phyloP scores from a whole-genome alignment of 1,140 invertebrate species.

The Procambarus clarkii region DNA sequence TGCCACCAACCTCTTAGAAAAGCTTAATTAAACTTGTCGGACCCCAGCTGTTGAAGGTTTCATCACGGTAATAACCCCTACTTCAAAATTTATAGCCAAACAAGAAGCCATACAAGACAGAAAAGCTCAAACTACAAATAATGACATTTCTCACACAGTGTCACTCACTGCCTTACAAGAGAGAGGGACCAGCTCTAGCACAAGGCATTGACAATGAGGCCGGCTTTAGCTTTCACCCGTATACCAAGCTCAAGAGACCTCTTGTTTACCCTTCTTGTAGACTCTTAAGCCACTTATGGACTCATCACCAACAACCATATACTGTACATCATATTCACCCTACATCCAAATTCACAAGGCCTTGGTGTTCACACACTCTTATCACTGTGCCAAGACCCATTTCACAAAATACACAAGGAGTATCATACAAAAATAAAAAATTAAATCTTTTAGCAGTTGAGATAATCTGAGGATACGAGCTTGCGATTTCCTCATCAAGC shows the following conservation, averaged over 20 bases:
- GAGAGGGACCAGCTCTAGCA: conserved; percentile 63
- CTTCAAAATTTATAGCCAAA: conserved; percentile 40
- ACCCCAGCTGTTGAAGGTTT: conserved; percentile 36
- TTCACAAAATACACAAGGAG: conserved; percentile 52
- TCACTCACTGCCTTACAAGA: conserved; percentile 67
- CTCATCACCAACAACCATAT: conserved; percentile 53
- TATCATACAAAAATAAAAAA: conserved; percentile 69
- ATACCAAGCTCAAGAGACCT: conserved; percentile 44
- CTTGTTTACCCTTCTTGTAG: conserved; percentile 50
- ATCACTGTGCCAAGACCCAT: conserved; percentile 62
- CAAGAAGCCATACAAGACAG: conserved; percentile 41
- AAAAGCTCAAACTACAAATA: conserved; percentile 31
- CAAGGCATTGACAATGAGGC: conserved; percentile 68
- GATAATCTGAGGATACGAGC: conserved; percentile 44
- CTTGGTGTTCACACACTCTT: conserved; percentile 58
- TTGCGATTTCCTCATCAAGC: conserved; percentile 51
- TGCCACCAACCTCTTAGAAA: conserved; percentile 43
- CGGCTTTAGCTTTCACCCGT: conserved; percentile 62
- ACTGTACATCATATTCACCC: conserved; percentile 29
- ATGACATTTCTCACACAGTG: conserved; percentile 37
- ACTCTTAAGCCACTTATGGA: conserved; percentile 52
- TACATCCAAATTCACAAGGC: conserved; percentile 56
- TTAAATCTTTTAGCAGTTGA: conserved; percentile 59
- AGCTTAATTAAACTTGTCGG: conserved; percentile 32
- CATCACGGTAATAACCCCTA: conserved; percentile 18